Evolutionary conservation across 1,140 invertebrate genomes (phyloP).

Genomic region (Brachionus koreanus): DNA sequence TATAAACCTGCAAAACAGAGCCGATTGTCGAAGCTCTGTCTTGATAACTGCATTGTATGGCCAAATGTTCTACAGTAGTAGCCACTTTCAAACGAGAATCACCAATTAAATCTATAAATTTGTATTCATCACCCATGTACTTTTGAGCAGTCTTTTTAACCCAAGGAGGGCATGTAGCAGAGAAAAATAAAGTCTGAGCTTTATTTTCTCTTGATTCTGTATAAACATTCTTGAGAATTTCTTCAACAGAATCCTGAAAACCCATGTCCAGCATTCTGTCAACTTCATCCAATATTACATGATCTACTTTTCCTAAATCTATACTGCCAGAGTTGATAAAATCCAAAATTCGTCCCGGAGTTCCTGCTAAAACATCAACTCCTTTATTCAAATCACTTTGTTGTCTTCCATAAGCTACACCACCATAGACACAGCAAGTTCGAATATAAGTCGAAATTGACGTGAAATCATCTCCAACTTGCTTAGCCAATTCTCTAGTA

Average conservation of each 20-base stretch:
- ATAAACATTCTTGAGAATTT: slow-evolving; percentile 48
- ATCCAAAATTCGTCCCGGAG: slow-evolving; percentile 56
- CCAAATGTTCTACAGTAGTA: slow-evolving; percentile 55
- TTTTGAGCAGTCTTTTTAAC: slow-evolving; percentile 52
- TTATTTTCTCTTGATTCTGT: slow-evolving; percentile 11
- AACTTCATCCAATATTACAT: slow-evolving; percentile 58
- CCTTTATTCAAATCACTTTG: slow-evolving; percentile 49
- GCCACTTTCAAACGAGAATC: slow-evolving; percentile 48
- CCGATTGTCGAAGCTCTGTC: slow-evolving; percentile 51
- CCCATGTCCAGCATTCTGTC: slow-evolving; percentile 59
- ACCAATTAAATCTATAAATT: slow-evolving; percentile 51
- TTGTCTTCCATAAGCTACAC: slow-evolving; percentile 52
- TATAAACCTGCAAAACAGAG: slow-evolving; percentile 52
- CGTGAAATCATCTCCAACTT: slow-evolving; percentile 49
- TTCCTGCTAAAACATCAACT: slow-evolving; percentile 56
- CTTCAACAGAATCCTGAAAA: slow-evolving; percentile 54
- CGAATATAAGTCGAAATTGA: slow-evolving; percentile 47
- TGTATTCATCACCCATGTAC: slow-evolving; percentile 51
- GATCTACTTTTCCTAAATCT: slow-evolving; percentile 49
- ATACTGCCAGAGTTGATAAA: slow-evolving; percentile 51
- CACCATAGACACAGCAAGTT: slow-evolving; percentile 53
- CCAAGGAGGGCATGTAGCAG: slow-evolving; percentile 57
- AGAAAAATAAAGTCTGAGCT: slow-evolving; percentile 56
- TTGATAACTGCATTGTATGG: slow-evolving; percentile 51
- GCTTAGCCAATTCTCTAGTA: slow-evolving; percentile 52